Percentiles rank a stretch among this genome's conserved stretches.
phyloP scores from a whole-genome alignment of 2,888 invertebrate species.

The Latheticus oryzae region DNA sequence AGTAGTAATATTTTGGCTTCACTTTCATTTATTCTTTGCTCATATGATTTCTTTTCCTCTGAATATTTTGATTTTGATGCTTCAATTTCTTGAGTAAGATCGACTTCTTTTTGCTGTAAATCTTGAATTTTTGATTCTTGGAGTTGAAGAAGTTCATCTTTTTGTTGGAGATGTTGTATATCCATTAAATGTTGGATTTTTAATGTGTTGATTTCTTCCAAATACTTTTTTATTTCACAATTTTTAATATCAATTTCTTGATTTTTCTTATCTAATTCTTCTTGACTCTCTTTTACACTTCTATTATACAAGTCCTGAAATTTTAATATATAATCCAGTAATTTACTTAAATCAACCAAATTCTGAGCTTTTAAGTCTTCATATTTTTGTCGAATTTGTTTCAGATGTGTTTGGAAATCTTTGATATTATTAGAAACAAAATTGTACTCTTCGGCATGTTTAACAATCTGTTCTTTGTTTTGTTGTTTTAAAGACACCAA shows the following conservation, averaged over 20 bases:
- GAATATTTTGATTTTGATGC: too few relatives aligned
- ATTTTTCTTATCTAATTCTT: conserved; percentile 45
- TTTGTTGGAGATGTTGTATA: conserved; percentile 9
- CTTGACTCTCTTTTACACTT: conserved; percentile 36
- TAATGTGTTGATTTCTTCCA: conserved; percentile 63
- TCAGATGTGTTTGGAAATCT: conserved; percentile 42
- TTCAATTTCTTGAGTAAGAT: too few relatives aligned
- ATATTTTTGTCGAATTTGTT: conserved; percentile 40
- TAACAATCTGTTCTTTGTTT: neutral
- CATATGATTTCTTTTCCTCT: too few relatives aligned
- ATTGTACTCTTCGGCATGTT: conserved; percentile 6
- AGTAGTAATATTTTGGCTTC: conserved; percentile 47
- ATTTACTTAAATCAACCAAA: conserved; percentile 37
- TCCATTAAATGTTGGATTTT: neutral
- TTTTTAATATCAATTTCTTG: conserved; percentile 46
- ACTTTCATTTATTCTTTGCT: conserved; percentile 41
- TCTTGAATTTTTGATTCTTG: too few relatives aligned
- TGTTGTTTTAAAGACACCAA: conserved; percentile 3
- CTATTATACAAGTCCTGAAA: conserved; percentile 44
- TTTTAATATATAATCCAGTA: conserved; percentile 42
- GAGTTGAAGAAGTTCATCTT: too few relatives aligned
- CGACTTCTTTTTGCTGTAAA: too few relatives aligned
- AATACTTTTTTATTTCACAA: conserved; percentile 59
- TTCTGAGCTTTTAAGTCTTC: conserved; percentile 43
- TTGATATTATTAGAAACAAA: conserved; percentile 47